A percentile compares a stretch with the other conserved stretches of the same genome.
Conservation (phyloP, 1,140 invertebrate genomes). For the Heliconius himera region DNA sequence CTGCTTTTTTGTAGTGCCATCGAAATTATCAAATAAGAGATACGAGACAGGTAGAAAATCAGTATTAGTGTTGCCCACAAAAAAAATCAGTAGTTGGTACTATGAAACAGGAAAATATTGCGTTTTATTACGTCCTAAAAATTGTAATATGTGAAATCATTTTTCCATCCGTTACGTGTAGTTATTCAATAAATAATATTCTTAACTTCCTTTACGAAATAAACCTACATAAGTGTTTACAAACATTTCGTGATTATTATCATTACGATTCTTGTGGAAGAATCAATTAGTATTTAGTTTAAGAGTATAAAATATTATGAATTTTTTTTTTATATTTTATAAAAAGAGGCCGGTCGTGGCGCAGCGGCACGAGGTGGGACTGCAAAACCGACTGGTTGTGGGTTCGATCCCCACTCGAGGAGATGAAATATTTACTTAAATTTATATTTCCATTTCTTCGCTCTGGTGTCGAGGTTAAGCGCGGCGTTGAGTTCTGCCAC, state of each 20-base stretch:
- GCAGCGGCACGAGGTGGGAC: no score
- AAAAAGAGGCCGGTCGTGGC: no score
- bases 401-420: no score
- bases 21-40: no score
- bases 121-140: constrained; percentile 40
- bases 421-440: no score
- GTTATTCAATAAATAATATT: constrained; percentile 43
- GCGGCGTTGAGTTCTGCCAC: no score
- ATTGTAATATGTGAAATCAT: constrained; percentile 41
- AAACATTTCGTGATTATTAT: constrained; percentile 30
- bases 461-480: no score
- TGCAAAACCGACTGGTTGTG: no score
- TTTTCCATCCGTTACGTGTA: constrained; percentile 36
- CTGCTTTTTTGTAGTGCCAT: not conserved
- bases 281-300: not conserved
- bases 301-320: not conserved
- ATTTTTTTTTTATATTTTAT: no score
- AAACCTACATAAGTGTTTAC: constrained; percentile 35
- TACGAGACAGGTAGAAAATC: no score
- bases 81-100: not conserved
- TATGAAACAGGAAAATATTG: constrained; percentile 36
- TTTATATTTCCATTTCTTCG: no score
- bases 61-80: not conserved
- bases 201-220: constrained; percentile 43
- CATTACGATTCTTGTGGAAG: not conserved